Evolutionary conservation across 2,888 invertebrate species (phyloP).

Genomic region (Stomorhina lunata): DNA sequence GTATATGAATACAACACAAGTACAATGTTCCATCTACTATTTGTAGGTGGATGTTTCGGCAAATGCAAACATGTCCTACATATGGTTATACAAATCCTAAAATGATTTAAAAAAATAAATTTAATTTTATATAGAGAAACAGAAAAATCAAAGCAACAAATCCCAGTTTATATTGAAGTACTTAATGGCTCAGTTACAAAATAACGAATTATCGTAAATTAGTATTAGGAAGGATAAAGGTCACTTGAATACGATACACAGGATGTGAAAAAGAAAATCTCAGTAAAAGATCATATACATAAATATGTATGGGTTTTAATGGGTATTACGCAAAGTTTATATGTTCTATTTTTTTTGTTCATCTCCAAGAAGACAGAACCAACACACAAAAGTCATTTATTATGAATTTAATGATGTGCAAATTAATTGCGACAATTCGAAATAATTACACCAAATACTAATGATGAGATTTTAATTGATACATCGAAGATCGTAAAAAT

Average conservation of each 20-base stretch:
- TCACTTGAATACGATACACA: conserved; percentile 13
- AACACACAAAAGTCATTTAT: conserved; percentile 40
- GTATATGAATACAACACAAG: neutral
- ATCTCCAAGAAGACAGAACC: neutral
- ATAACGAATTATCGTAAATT: conserved; percentile 44
- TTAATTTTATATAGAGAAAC: neutral
- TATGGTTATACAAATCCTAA: conserved; percentile 20
- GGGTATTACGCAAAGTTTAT: conserved; percentile 2
- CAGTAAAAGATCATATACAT: neutral
- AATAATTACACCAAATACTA: conserved; percentile 62
- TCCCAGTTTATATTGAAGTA: conserved; percentile 18
- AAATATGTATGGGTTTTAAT: conserved; percentile 10
- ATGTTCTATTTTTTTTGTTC: neutral
- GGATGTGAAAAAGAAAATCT: neutral
- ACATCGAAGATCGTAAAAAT: conserved; percentile 37
- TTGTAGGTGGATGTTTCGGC: conserved; percentile 18
- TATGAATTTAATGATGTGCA: conserved; percentile 63
- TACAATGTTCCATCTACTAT: neutral
- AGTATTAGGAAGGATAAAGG: conserved; percentile 47
- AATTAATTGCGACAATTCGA: conserved; percentile 64
- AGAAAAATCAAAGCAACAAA: conserved; percentile 1
- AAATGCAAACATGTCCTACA: conserved; percentile 43
- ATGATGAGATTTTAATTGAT: conserved; percentile 61
- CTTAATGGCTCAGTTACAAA: conserved; percentile 36
- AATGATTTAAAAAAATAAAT: neutral